Evolutionary conservation across 1,140 invertebrate species (phyloP), one percentile per base, ranked within the genome.

Genomic region (Papilio aristodemus): DNA sequence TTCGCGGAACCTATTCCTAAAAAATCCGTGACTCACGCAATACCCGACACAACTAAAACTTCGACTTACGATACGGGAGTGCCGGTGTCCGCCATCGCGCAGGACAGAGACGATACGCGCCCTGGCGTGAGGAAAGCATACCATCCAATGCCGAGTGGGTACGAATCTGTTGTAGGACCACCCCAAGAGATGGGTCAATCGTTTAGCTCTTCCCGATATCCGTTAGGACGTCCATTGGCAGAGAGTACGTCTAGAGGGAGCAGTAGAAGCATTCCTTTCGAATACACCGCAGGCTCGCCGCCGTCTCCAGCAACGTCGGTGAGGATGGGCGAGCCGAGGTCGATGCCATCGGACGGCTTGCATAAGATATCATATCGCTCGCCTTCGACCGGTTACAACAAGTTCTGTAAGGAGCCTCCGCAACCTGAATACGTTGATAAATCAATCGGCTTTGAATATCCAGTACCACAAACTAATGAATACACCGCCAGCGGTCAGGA

Each of bases 181-280:
- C 46, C 46, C 10, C 46, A 17, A 9, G 9, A 17, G 22, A 54
- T 11, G 46, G 46, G 19, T 25, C 46, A 54, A 54, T 25, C 46
- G 17, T 25, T 5, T 32, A 6, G 27, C 17, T 22, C 46, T 25
- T 11, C 46, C 9, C 46, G 46, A 54, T 54, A 54, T 10, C 46
- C 46, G 9, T 4, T 54, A 11, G 46, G 46, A 4, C 19, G 46
- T 0, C 46, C 46, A 14, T 10, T 54, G 9, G 19, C 46, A 9
- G 46, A 54, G 10, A 54, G 46, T 54, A 54, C 46, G 11, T 54
- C 46, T 5, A 54, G 11, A 54, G 46, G 46, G 46, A 54, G 46
- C 46, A 22, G 19, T 10, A 54, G 46, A 25, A 54, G 22, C 19
- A 54, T 54, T 25, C 46, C 46, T 13, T 22, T 54, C 17, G 46